Base-by-base conservation (phyloP, 2,888 invertebrate genomes). In the Celastrina argiolus region DNA sequence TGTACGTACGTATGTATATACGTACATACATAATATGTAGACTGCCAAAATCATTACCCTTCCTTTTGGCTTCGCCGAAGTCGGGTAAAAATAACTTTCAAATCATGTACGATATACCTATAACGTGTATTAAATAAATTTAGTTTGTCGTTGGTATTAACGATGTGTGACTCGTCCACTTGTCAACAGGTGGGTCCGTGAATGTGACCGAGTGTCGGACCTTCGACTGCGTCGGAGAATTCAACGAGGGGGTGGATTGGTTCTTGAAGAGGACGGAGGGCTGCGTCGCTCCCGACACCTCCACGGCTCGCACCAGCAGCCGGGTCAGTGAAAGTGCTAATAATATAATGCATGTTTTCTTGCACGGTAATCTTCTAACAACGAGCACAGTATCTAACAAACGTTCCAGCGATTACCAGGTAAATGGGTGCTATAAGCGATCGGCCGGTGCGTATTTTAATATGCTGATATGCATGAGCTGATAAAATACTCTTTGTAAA, bases 161-260 rank as follows among this genome's bases (percentile, higher is more conserved):
- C 36, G 10, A 36, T 36, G 36, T 12, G 10, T 51, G 4, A 51
- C 12, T 26, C 18, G 10, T 51, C 1, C 12, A 22, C 26, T 64
- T 64, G 14, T 45, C 18, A 18, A 34, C 22, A 64, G 64, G 51
- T 12, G 18, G 45, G 6, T 18, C 22, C 31, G 26, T 56, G 0
- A 39, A 39, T 14, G 14, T 63, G 18, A 31, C n/a, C 22, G 64
- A 64, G 14, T 74, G 74, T 68, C 66, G 64, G 41, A 78, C 74
- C 1, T 80, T 81, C 71, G 78, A 74, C 0, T 92, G 91, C 70
- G 73, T 82, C 0, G 92, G 92, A 0, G 81, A 89, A 71, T 92
- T 84, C 76, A 88, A 87, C 73, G 81, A 82, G 22, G 91, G 92
- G 0, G 84, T 87, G 2, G 81, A 85, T 64, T 84, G 83, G 77